Base-by-base conservation (phyloP, 2,888 invertebrate species). In the Pandemis corylana region DNA sequence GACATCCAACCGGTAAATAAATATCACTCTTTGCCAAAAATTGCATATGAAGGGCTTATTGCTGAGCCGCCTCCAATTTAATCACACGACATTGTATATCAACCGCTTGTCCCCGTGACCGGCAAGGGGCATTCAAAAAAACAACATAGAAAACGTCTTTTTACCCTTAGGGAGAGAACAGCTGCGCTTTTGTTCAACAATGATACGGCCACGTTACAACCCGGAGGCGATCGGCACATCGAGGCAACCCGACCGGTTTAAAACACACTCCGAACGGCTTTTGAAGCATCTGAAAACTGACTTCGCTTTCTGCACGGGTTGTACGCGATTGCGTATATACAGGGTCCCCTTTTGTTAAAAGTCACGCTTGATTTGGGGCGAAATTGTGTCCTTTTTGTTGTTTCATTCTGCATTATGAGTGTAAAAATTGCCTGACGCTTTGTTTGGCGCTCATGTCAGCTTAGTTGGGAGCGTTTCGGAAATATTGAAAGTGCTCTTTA, bases 371-470 rank as follows among this genome's bases (percentile, higher is more conserved):
- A 93, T 93, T 93, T 89, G 89, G 87, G 88, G 85, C 89, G 85
- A 91, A 93, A 92, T 91, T 88, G 87, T 92, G 93, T 92, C 93
- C 89, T 92, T 93, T 93, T 94, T 93, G 93, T 94, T 92, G 87
- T 91, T 89, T 87, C 87, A 89, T 87, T 89, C 86, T 82, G 81
- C 85, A 83, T 89, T 90, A 92, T 90, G 88, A 88, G 90, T 93
- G 90, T 90, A 90, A 89, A 91, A 91, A 89, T 91, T 87, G 87
- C 85, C 83, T 63, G 65, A 59, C 65, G 69, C 69, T 74, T 74
- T 74, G 74, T 74, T 71, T 67, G 63, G 68, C 70, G 62, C 53
- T 64, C 64, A 63, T 51, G 70, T 66, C 70, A 62, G 66, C 20
- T 62, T 68, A 44, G 72, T 61, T 49, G 49, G 46, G 28, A 67